These are phyloP conservation scores for Sogatella furcifera DNA, from an alignment of 1,140 invertebrate species.

Conservation along the genomic window DNA sequence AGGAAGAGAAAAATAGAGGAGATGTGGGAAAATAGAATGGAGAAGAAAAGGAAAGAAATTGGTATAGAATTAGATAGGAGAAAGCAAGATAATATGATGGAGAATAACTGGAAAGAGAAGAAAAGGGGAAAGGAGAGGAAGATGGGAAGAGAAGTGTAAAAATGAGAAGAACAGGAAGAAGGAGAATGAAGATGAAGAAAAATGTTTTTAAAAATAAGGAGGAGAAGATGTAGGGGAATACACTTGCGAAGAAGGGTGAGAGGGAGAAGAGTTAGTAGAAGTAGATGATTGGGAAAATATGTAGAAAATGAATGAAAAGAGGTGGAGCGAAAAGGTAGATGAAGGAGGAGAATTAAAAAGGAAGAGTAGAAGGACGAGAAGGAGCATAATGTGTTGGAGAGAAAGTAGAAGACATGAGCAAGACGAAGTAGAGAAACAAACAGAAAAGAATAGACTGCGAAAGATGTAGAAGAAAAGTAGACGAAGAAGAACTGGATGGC, in stretches of 20 bases:
- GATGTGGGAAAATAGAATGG: too few species aligned
- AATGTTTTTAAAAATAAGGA: too few species aligned
- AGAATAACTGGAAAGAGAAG: too few species aligned
- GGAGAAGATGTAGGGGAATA: not conserved
- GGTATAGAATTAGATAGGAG: too few species aligned
- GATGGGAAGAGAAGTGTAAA: not conserved
- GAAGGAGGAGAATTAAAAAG: not conserved
- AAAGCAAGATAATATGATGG: too few species aligned
- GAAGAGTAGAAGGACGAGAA: not conserved
- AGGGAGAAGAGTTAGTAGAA: not conserved
- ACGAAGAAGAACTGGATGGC: not conserved
- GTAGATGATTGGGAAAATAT: not conserved
- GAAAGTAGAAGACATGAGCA: not conserved
- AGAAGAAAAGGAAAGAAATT: too few species aligned
- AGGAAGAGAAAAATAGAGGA: too few species aligned
- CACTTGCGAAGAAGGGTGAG: too few species aligned
- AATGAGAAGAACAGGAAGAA: not conserved
- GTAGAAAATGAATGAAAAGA: too few species aligned
- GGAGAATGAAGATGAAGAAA: too few species aligned
- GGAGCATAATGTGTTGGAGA: not conserved
- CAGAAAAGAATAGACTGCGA: not conserved
- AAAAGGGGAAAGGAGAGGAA: not conserved
- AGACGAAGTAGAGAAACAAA: not conserved
- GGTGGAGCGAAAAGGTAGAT: not conserved
- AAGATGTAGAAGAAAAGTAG: not conserved